A percentile compares a stretch with the other conserved stretches of the same genome.
Evolutionary conservation across 1,140 invertebrate species (phyloP).

Genomic region (Rhizoglyphus robini): DNA sequence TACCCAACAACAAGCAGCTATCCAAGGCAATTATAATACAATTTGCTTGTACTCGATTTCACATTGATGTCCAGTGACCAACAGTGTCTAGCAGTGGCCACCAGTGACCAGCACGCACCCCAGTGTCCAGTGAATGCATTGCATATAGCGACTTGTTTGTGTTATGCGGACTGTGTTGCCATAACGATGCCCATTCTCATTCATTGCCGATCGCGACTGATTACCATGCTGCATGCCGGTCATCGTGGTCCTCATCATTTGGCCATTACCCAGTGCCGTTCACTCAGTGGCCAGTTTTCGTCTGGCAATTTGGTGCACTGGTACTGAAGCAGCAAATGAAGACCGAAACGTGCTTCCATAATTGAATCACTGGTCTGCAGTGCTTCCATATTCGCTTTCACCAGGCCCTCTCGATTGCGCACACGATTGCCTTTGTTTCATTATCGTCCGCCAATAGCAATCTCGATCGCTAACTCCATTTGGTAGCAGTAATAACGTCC

Average conservation of each 20-base stretch:
- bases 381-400: not conserved
- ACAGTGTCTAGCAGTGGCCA: not conserved
- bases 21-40: conserved; percentile 10
- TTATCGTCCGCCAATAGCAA: too few relatives aligned
- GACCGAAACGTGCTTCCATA: not conserved
- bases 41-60: conserved; percentile 11
- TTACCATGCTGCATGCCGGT: conserved; percentile 11
- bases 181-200: not conserved
- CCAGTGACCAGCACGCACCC: not conserved
- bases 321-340: not conserved
- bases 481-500: too few relatives aligned
- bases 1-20: not conserved
- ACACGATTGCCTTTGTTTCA: too few relatives aligned
- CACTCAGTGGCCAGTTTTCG: not conserved
- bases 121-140: not conserved
- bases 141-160: not conserved
- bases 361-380: not conserved
- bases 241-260: not conserved
- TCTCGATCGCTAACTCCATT: too few relatives aligned
- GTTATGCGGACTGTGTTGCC: not conserved
- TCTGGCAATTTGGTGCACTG: not conserved
- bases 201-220: not conserved
- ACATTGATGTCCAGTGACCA: not conserved
- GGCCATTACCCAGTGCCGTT: not conserved
- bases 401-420: too few relatives aligned